These are phyloP conservation scores for Aricia artaxerxes DNA, from an alignment of 2,888 invertebrate genomes.

Conservation along the genomic window DNA sequence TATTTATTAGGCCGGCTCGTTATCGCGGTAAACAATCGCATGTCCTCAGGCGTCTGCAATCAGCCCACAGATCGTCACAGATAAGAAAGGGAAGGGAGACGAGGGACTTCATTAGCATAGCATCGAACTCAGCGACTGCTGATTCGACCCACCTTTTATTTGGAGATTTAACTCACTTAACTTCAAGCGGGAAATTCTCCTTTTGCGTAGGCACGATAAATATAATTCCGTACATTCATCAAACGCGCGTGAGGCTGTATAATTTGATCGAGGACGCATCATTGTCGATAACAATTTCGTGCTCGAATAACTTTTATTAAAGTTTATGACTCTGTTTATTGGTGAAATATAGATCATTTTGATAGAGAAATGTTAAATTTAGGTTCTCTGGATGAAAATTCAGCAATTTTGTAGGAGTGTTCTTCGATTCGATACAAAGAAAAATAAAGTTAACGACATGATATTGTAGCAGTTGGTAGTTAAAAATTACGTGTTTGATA, in stretches of 20 bases:
- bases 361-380: neutral
- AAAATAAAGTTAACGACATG: neutral
- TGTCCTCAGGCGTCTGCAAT: conserved; percentile 64
- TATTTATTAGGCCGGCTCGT: conserved; percentile 48
- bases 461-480: neutral
- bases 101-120: conserved; percentile 64
- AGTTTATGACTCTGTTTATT: conserved; percentile 3
- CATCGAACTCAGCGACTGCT: conserved; percentile 62
- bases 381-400: neutral
- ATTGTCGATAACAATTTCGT: conserved; percentile 52
- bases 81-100: conserved; percentile 54
- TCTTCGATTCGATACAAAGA: neutral
- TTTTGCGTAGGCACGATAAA: conserved; percentile 48
- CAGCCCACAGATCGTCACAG: conserved; percentile 66
- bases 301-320: conserved; percentile 43
- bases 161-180: conserved; percentile 75
- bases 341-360: neutral
- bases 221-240: conserved; percentile 48
- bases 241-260: conserved; percentile 57
- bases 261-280: conserved; percentile 74
- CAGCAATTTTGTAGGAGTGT: neutral
- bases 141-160: conserved; percentile 73
- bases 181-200: conserved; percentile 64
- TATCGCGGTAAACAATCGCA: conserved; percentile 62
- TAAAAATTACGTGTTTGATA: neutral